Conservation (phyloP, 2,113 vertebrate genomes). For the Ibidorhyncha struthersii region DNA sequence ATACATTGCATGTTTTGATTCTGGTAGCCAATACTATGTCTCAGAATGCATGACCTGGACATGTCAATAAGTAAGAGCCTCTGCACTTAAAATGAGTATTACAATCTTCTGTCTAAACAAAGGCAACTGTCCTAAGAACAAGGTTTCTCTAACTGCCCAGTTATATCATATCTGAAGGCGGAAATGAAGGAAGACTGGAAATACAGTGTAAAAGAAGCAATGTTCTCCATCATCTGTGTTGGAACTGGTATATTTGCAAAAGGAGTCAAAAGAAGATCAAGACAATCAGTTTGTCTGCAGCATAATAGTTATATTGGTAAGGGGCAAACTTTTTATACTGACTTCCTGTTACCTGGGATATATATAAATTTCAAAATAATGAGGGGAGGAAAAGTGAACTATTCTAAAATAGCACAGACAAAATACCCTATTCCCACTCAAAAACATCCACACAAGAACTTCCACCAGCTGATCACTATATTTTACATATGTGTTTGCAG, state of each 20-base stretch:
- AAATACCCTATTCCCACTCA: accelerated
- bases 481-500: not conserved
- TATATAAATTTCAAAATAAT: not conserved
- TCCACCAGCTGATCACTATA: not conserved
- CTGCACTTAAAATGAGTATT: not conserved
- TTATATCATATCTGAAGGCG: not conserved
- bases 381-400: accelerated
- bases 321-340: not conserved
- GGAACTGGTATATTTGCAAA: not conserved
- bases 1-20: not conserved
- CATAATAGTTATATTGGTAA: not conserved
- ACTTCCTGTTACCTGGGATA: not conserved
- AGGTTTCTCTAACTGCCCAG: not conserved
- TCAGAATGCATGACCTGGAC: not conserved
- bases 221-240: not conserved
- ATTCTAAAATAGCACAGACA: not conserved
- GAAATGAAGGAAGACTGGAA: not conserved
- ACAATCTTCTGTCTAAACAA: not conserved
- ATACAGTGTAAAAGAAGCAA: not conserved
- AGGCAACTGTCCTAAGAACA: not conserved
- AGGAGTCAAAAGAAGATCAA: not conserved
- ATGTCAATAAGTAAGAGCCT: not conserved
- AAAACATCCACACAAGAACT: not conserved
- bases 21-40: too few species aligned
- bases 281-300: not conserved